A percentile compares a stretch with the other conserved stretches of the same genome.
Conservation (phyloP, 2,888 invertebrate species). For the Ennomos erosarius region DNA sequence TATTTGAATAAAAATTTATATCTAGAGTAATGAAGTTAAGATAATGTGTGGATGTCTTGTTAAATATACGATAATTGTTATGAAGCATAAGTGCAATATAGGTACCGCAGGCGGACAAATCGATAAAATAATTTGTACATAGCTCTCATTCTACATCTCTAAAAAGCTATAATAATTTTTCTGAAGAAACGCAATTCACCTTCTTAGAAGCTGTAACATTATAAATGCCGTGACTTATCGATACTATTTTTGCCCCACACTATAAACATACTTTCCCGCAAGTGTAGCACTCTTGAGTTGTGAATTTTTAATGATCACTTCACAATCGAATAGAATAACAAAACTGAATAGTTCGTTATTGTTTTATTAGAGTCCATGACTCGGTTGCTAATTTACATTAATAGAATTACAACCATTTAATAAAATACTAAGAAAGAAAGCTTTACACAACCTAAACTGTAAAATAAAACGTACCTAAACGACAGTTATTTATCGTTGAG, state of each 20-base stretch:
- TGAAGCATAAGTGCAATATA: no score
- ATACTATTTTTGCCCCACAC: constrained; percentile 28
- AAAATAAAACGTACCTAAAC: constrained; percentile 34
- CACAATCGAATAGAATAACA: constrained; percentile 55
- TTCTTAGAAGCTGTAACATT: no score
- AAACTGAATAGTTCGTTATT: constrained; percentile 36
- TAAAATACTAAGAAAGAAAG: background rate
- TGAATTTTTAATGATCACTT: constrained; percentile 73
- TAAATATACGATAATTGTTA: no score
- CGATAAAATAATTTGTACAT: no score
- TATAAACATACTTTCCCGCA: constrained; percentile 60
- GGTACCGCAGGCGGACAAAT: no score
- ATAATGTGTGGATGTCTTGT: no score
- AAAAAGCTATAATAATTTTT: no score
- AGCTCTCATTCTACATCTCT: no score
- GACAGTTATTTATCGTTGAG: constrained; percentile 63
- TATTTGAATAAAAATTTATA: no score
- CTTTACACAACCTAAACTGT: background rate
- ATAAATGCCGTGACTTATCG: constrained; percentile 4
- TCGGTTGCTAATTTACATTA: constrained; percentile 20
- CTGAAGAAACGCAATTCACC: no score
- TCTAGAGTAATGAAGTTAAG: no score
- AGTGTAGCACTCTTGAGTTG: constrained; percentile 55
- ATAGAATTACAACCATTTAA: background rate
- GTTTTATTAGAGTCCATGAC: constrained; percentile 38